Evolutionary conservation across 2,888 invertebrate species (phyloP).

Genomic region (Lymantria monacha): DNA sequence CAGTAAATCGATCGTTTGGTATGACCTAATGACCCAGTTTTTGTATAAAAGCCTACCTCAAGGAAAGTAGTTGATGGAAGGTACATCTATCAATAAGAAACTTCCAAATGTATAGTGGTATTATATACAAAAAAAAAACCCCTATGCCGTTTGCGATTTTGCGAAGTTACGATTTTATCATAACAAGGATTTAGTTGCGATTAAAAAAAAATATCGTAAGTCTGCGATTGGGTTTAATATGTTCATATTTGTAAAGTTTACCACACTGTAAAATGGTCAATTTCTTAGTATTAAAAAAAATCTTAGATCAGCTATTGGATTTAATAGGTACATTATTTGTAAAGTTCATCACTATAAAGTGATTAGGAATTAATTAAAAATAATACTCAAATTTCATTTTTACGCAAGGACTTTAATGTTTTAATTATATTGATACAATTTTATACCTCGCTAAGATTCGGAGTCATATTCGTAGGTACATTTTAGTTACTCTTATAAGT

Average conservation of each 20-base stretch:
- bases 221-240: no score
- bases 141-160: no score
- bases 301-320: no score
- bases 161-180: no score
- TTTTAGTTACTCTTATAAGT: conserved; percentile 39
- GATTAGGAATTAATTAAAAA: neutral
- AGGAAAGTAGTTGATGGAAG: neutral
- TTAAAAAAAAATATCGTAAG: no score
- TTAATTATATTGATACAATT: conserved; percentile 54
- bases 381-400: conserved; percentile 18
- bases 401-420: conserved; percentile 48
- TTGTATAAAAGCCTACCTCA: conserved; percentile 20
- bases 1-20: conserved; percentile 3
- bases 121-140: no score
- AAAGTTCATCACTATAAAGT: no score
- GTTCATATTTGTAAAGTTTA: no score
- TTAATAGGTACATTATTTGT: no score
- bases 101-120: neutral
- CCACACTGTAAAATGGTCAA: no score
- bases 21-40: conserved; percentile 9
- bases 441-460: conserved; percentile 51
- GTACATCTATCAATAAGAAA: neutral
- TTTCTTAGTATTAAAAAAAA: no score
- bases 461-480: conserved; percentile 41
- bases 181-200: no score